Conservation (phyloP, 2,888 invertebrate species). For the Aphrophora alni region DNA sequence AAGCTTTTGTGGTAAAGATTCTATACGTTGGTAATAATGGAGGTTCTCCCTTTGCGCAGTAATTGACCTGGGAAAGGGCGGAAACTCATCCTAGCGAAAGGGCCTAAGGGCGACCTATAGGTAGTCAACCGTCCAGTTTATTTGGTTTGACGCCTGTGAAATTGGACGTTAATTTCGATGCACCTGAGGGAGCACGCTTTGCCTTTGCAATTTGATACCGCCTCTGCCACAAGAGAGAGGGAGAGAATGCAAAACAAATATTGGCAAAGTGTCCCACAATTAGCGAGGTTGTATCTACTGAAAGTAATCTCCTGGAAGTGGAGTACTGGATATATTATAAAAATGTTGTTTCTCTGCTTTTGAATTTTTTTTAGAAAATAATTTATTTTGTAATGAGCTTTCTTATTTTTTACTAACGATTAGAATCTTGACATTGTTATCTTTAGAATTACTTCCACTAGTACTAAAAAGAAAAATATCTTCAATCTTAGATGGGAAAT, state of each 20-base stretch:
- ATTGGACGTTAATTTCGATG: slow-evolving; percentile 33
- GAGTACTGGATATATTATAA: too few relatives aligned
- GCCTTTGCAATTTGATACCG: neutral
- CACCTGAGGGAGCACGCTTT: slow-evolving; percentile 14
- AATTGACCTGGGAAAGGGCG: neutral
- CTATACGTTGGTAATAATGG: neutral
- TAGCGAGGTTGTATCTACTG: neutral
- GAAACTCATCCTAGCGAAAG: neutral
- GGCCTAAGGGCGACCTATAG: slow-evolving; percentile 13
- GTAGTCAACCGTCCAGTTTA: slow-evolving; percentile 21
- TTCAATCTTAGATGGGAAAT: too few relatives aligned
- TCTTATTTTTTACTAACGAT: too few relatives aligned
- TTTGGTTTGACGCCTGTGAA: slow-evolving; percentile 29
- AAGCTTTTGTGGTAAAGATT: neutral
- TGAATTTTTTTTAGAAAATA: too few relatives aligned
- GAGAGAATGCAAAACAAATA: slow-evolving; percentile 18
- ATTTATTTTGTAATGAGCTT: too few relatives aligned
- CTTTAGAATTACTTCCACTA: too few relatives aligned
- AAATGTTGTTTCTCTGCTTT: too few relatives aligned
- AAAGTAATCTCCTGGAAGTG: too few relatives aligned
- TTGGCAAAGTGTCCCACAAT: neutral
- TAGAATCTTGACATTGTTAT: too few relatives aligned
- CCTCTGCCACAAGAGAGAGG: neutral
- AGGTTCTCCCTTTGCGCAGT: neutral
- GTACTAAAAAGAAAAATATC: too few relatives aligned